Conservation (phyloP, 2,888 invertebrate genomes). For the Pilophorus perplexus region DNA sequence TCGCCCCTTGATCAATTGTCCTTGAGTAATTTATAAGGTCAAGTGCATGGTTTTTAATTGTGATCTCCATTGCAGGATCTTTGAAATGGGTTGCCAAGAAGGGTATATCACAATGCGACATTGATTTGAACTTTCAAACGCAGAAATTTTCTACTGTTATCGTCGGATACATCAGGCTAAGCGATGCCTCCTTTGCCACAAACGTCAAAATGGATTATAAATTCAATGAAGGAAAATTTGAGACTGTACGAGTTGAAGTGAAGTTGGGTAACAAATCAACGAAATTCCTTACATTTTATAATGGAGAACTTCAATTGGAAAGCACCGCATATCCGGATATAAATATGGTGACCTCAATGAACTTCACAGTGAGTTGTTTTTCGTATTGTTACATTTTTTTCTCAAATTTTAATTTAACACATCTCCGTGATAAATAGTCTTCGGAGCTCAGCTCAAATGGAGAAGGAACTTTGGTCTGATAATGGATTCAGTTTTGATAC, state of each 20-base stretch:
- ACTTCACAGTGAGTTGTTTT: slow-evolving; percentile 60
- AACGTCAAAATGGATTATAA: slow-evolving; percentile 67
- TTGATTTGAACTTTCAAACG: slow-evolving; percentile 73
- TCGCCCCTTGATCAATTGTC: too few species aligned
- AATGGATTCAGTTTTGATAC: too few species aligned
- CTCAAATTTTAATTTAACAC: too few species aligned
- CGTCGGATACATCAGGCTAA: slow-evolving; percentile 67
- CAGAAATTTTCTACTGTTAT: slow-evolving; percentile 70
- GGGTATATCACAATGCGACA: slow-evolving; percentile 72
- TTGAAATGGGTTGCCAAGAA: slow-evolving; percentile 63
- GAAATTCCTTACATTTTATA: slow-evolving; percentile 60
- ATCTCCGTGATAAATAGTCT: too few species aligned
- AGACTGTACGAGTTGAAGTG: slow-evolving; percentile 49
- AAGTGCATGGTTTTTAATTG: background rate
- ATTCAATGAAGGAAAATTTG: slow-evolving; percentile 56
- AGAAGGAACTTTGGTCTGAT: too few species aligned
- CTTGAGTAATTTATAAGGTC: background rate
- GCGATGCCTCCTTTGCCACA: slow-evolving; percentile 57
- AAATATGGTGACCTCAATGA: slow-evolving; percentile 65
- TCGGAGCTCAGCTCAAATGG: too few species aligned
- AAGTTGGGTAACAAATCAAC: slow-evolving; percentile 58
- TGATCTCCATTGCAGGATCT: slow-evolving; percentile 59
- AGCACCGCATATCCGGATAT: slow-evolving; percentile 74
- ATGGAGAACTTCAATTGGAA: slow-evolving; percentile 65
- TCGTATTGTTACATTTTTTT: background rate